Evolutionary conservation across 2,888 invertebrate genomes (phyloP), one percentile per base, ranked within the genome.

Genomic region (Troides helena): DNA sequence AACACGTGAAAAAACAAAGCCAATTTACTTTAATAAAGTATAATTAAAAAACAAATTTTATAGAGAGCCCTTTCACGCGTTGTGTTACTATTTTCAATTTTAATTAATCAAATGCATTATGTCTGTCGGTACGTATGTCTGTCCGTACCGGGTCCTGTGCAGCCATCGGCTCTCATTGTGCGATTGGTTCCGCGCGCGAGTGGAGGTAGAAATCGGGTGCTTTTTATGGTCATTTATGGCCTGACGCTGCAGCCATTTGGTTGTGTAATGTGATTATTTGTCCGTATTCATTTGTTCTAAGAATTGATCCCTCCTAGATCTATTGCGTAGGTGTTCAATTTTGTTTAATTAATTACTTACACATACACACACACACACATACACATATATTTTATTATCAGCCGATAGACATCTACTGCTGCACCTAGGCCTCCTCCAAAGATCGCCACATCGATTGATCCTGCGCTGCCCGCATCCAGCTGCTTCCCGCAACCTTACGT

Each of bases 1-100:
- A 82, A 78, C 80, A 74, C 75, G 80, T 75, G 78, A 87, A 89
- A 89, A 89, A 89, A 90, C 89, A 89, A 91, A 89, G 86, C 83
- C 86, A 86, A 89, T 90, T 90, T 85, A 77, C 80, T 79, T 83
- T 87, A 89, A 91, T 91, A 89, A 90, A 90, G 84, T 81, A 81
- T 86, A 90, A 91, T 90, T 89, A 88, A 88, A 91, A 88, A 86
- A 82, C 83, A 86, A 86, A 86, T 88, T 90, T 90, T 89, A 88
- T 89, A 82, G 86, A 85, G 78, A 82, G 84, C 79, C 82, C 83
- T 82, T 89, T 88, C 86, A 88, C 87, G 88, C 85, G 85, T 77
- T 69, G 75, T 74, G 73, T 84, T 81, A 80, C 79, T 81, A 78
- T 82, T 80, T 81, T 80, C 74, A 80, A 80, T 84, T 85, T 88